Evolutionary conservation across 2,797 vertebrate species (phyloP).

Genomic region (Valencia hispanica): DNA sequence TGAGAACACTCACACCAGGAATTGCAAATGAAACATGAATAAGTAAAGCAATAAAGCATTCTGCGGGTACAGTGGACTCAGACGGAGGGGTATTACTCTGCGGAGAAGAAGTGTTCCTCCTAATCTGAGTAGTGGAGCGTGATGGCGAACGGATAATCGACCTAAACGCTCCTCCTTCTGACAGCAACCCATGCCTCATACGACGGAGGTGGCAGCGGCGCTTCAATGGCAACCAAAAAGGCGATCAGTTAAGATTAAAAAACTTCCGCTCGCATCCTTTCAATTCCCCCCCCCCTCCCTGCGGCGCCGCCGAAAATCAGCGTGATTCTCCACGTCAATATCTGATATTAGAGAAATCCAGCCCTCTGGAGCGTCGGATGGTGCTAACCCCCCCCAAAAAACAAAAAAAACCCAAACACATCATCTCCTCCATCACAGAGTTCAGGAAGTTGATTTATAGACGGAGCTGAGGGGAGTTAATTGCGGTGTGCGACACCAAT

Average conservation of each 20-base stretch:
- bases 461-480: slow-evolving; percentile 89
- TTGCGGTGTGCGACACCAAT: slow-evolving; percentile 89
- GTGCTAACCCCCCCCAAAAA: slow-evolving; percentile 96
- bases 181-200: slow-evolving; percentile 58
- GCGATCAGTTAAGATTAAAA: slow-evolving; percentile 64
- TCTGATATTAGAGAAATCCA: slow-evolving; percentile 69
- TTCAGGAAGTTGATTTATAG: slow-evolving; percentile 98
- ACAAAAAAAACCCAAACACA: too few species aligned
- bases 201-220: slow-evolving; percentile 37
- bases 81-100: slow-evolving; percentile 52
- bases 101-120: slow-evolving; percentile 59
- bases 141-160: slow-evolving; percentile 71
- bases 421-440: slow-evolving; percentile 88
- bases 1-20: slow-evolving; percentile 47
- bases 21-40: slow-evolving; percentile 81
- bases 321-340: slow-evolving; percentile 78
- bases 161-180: slow-evolving; percentile 58
- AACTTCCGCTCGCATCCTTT: slow-evolving; percentile 41
- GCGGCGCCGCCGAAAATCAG: slow-evolving; percentile 75
- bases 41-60: slow-evolving; percentile 75
- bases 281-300: too few species aligned
- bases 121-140: slow-evolving; percentile 52
- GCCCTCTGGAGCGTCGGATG: slow-evolving; percentile 75
- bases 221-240: slow-evolving; percentile 63
- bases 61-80: slow-evolving; percentile 57